Evolutionary conservation across 2,113 vertebrate genomes (phyloP).

Genomic region (Dolichotis patagonum): DNA sequence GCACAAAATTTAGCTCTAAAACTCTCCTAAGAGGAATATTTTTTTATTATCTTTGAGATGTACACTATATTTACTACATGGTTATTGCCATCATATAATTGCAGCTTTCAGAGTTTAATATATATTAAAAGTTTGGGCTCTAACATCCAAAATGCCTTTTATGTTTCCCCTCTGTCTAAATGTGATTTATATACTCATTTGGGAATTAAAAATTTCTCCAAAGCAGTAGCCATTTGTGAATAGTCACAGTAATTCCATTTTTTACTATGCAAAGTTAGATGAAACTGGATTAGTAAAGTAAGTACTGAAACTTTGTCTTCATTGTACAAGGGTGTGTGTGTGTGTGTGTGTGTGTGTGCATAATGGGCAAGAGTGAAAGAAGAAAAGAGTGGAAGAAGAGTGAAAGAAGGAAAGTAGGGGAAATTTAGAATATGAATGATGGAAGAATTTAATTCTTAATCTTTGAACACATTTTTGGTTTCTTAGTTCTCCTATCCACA

Average conservation of each 20-base stretch:
- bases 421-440: neutral
- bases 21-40: neutral
- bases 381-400: neutral
- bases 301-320: neutral
- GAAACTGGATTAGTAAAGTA: neutral
- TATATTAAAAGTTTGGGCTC: constrained; percentile 18
- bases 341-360: too few species aligned
- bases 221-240: neutral
- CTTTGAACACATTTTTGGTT: neutral
- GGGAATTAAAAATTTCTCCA: neutral
- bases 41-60: constrained; percentile 15
- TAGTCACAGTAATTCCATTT: neutral
- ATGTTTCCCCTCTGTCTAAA: constrained; percentile 2
- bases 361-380: neutral
- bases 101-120: constrained; percentile 19
- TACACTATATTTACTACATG: neutral
- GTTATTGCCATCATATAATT: constrained; percentile 21
- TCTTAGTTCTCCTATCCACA: neutral
- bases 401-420: fast-evolving
- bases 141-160: constrained; percentile 49
- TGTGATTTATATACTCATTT: constrained; percentile 6
- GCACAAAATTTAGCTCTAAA: constrained; percentile 17
- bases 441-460: neutral
- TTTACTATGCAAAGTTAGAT: neutral
- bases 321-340: neutral